Percentiles rank a stretch among this genome's conserved stretches.
These are phyloP conservation scores for Nesometra sesokonis DNA, from an alignment of 35 echinoderm and acorn worm species.

Conservation along the genomic window DNA sequence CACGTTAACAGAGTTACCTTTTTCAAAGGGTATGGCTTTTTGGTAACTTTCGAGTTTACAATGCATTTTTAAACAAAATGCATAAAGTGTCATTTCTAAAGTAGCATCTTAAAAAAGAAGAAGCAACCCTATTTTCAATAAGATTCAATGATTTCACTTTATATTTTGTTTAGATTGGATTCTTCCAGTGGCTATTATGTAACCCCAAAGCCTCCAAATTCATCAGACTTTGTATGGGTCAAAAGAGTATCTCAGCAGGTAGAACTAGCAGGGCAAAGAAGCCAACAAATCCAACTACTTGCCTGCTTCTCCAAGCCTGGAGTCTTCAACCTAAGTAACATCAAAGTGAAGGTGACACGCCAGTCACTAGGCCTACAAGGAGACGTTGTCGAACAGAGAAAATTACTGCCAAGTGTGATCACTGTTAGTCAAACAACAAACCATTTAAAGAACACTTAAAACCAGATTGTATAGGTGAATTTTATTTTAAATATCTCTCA, in stretches of 20 bases:
- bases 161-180: not conserved
- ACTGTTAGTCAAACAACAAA: not conserved
- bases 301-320: slow-evolving; percentile 77
- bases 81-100: too few species aligned
- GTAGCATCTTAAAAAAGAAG: too few species aligned
- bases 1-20: too few species aligned
- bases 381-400: slow-evolving; percentile 4
- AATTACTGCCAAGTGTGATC: not conserved
- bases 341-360: slow-evolving; percentile 21
- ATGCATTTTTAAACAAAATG: too few species aligned
- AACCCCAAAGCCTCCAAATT: slow-evolving; percentile 7
- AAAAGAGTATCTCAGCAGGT: slow-evolving; percentile 44
- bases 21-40: too few species aligned
- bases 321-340: slow-evolving; percentile 75
- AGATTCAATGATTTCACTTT: too few species aligned
- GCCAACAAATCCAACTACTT: slow-evolving; percentile 30
- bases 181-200: not conserved
- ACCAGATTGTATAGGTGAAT: not conserved
- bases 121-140: too few species aligned
- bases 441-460: not conserved
- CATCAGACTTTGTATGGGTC: slow-evolving; percentile 72
- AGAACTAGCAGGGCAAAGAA: slow-evolving; percentile 24
- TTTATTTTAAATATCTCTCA: not conserved
- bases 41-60: too few species aligned
- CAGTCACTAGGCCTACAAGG: not conserved